These are phyloP conservation scores for Drosophila falleni DNA, from an alignment of 2,888 invertebrate species.

Conservation along the genomic window DNA sequence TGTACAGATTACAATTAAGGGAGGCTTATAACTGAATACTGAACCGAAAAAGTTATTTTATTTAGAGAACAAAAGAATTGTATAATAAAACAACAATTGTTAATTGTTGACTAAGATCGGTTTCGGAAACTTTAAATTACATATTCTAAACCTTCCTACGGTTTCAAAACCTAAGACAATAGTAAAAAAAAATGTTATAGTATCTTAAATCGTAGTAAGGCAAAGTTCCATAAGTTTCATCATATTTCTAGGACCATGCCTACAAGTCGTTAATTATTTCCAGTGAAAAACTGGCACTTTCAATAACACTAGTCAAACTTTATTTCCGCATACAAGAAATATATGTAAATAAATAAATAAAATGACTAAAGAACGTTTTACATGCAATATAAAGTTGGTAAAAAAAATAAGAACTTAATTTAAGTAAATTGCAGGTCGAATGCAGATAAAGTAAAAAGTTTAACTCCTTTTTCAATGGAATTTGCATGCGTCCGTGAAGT, in stretches of 20 bases:
- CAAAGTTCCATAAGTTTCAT: neutral
- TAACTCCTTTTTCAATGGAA: slow-evolving; percentile 69
- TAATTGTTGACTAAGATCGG: no score
- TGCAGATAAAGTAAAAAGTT: slow-evolving; percentile 71
- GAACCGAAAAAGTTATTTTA: no score
- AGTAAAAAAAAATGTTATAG: neutral
- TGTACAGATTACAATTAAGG: no score
- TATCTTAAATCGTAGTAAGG: neutral
- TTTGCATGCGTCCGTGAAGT: slow-evolving; percentile 78
- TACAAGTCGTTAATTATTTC: slow-evolving; percentile 11
- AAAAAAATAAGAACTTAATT: slow-evolving; percentile 43
- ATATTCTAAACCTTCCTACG: no score
- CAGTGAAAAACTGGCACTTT: slow-evolving; percentile 14
- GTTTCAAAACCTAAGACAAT: no score
- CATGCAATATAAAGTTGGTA: slow-evolving; percentile 40
- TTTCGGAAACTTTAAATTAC: no score
- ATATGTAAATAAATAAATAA: slow-evolving; percentile 14
- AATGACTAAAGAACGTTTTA: slow-evolving; percentile 25
- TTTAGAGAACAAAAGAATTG: no score
- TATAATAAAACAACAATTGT: no score
- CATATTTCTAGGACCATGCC: neutral
- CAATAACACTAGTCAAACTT: slow-evolving; percentile 48
- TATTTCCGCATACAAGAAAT: slow-evolving; percentile 58
- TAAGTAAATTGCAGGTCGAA: slow-evolving; percentile 62
- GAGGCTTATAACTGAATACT: no score